These are phyloP conservation scores for Bombus sylvicola DNA, from an alignment of 1,140 invertebrate genomes.

Conservation along the genomic window DNA sequence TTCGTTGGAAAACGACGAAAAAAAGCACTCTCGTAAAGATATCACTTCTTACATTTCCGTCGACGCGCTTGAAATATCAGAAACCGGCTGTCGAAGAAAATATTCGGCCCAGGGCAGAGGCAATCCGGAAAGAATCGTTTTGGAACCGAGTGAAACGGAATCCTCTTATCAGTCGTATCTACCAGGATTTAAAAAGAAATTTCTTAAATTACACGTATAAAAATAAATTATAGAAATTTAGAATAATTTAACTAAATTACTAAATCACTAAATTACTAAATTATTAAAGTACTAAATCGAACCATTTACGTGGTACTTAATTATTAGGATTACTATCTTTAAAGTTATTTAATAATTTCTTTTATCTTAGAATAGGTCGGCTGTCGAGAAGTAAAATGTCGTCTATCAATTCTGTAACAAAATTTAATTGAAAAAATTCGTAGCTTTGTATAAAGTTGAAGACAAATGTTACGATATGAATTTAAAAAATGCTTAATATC, in stretches of 20 bases:
- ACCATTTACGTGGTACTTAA: too few species aligned
- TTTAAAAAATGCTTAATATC: slow-evolving; percentile 23
- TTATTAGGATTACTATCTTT: background rate
- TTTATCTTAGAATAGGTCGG: background rate
- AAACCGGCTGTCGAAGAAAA: slow-evolving; percentile 40
- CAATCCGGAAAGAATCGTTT: slow-evolving; percentile 53
- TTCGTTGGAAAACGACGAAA: slow-evolving; percentile 38
- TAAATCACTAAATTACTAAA: too few species aligned
- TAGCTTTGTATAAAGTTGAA: background rate
- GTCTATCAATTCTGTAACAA: background rate
- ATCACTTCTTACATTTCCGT: slow-evolving; percentile 61
- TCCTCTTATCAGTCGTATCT: slow-evolving; percentile 41
- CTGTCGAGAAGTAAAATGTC: background rate
- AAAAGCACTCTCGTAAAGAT: slow-evolving; percentile 62
- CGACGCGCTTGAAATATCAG: slow-evolving; percentile 59
- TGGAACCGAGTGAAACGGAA: slow-evolving; percentile 1
- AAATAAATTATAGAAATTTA: background rate
- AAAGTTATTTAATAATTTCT: background rate
- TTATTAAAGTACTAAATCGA: too few species aligned
- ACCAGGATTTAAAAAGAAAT: slow-evolving; percentile 41
- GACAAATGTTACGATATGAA: background rate
- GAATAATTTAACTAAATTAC: background rate
- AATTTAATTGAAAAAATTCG: background rate
- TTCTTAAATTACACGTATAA: background rate
- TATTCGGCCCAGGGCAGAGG: slow-evolving; percentile 44